Conservation (phyloP, 2,888 invertebrate species). For the Drosophila picticornis region DNA sequence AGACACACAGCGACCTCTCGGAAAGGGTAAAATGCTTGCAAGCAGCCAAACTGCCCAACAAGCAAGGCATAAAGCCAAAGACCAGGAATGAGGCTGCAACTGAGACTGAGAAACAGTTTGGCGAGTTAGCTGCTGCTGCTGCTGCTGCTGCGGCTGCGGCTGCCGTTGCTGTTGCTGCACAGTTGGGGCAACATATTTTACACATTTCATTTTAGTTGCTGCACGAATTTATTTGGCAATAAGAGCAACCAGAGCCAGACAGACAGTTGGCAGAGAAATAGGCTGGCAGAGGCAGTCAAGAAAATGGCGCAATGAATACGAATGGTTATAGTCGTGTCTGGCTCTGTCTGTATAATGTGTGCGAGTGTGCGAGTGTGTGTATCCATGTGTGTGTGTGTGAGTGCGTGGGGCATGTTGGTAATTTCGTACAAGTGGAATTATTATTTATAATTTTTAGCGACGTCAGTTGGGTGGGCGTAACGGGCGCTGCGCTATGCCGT, state of each 20-base stretch:
- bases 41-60: slow-evolving; percentile 28
- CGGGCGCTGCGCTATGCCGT: slow-evolving; percentile 80
- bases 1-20: background rate
- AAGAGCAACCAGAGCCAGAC: slow-evolving; percentile 63
- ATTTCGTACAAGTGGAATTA: slow-evolving; percentile 80
- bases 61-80: slow-evolving; percentile 16
- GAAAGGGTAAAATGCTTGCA: slow-evolving; percentile 26
- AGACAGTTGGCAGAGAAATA: slow-evolving; percentile 41
- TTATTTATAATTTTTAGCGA: slow-evolving; percentile 80
- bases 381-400: slow-evolving; percentile 25
- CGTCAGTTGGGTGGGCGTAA: slow-evolving; percentile 79
- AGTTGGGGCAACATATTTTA: slow-evolving; percentile 76
- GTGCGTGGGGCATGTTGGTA: slow-evolving; percentile 71
- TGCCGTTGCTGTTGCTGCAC: slow-evolving; percentile 5
- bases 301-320: slow-evolving; percentile 70
- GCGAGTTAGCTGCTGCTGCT: background rate
- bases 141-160: slow-evolving; percentile 2
- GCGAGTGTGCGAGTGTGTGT: background rate
- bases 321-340: slow-evolving; percentile 60
- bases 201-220: slow-evolving; percentile 81
- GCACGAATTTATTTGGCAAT: slow-evolving; percentile 82
- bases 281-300: slow-evolving; percentile 65
- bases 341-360: slow-evolving; percentile 11
- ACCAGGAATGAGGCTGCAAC: slow-evolving; percentile 34
- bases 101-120: slow-evolving; percentile 26